A percentile compares a stretch with the other conserved stretches of the same genome.
Conservation (phyloP, 1,140 invertebrate species). For the Apis florea region DNA sequence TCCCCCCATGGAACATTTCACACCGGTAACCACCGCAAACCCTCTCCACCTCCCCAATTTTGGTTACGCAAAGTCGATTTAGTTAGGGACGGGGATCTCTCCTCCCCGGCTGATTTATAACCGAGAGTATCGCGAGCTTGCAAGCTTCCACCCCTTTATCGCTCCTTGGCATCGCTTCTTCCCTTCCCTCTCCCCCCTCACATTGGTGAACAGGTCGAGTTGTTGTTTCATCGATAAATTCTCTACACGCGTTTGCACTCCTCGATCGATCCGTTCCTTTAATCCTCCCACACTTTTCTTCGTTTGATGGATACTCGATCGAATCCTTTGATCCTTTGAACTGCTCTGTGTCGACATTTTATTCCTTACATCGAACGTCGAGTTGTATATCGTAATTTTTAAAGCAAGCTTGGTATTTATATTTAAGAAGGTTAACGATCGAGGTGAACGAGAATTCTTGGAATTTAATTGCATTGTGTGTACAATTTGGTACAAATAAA, state of each 20-base stretch:
- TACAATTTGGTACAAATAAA: too few relatives aligned
- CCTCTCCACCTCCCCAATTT: constrained; percentile 66
- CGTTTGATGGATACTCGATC: too few relatives aligned
- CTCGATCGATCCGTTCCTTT: constrained; percentile 26
- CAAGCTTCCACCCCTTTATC: constrained; percentile 40
- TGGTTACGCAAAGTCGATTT: constrained; percentile 78
- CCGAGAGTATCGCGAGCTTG: constrained; percentile 44
- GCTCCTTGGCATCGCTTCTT: constrained; percentile 44
- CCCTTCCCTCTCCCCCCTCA: constrained; percentile 21
- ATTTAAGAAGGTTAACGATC: too few relatives aligned
- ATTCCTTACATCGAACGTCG: too few relatives aligned
- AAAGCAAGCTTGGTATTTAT: too few relatives aligned
- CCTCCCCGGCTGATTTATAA: constrained; percentile 77
- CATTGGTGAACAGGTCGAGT: constrained; percentile 22
- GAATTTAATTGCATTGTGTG: too few relatives aligned
- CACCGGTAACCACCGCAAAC: constrained; percentile 79
- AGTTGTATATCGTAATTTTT: too few relatives aligned
- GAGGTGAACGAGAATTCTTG: too few relatives aligned
- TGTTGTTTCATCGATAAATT: constrained; percentile 18
- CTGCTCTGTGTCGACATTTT: too few relatives aligned
- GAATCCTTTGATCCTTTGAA: too few relatives aligned
- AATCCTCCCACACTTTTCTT: too few relatives aligned
- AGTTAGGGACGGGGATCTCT: constrained; percentile 78
- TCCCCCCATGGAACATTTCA: constrained; percentile 81
- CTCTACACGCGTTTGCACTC: too few relatives aligned